A percentile compares a stretch with the other conserved stretches of the same genome.
Evolutionary conservation across 2,113 vertebrate species (phyloP).

Genomic region (Phalacrocorax pelagicus): DNA sequence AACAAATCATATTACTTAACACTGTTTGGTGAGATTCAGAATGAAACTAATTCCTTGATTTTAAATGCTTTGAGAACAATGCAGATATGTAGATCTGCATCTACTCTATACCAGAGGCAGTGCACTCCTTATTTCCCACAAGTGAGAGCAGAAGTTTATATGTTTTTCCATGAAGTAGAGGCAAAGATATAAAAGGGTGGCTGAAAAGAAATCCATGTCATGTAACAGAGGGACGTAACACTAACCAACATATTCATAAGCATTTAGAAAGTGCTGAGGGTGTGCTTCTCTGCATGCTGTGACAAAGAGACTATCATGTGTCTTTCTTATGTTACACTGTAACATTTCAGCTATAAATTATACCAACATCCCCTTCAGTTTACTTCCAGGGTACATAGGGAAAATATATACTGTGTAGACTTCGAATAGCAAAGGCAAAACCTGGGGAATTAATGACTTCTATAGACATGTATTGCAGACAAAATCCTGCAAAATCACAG

Average conservation of each 20-base stretch:
- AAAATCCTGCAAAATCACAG: neutral
- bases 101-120: neutral
- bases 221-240: neutral
- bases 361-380: neutral
- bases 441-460: neutral
- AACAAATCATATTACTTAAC: neutral
- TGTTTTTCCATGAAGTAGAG: neutral
- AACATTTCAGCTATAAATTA: neutral
- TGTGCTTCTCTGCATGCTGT: neutral
- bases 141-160: neutral
- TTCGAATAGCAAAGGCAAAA: neutral
- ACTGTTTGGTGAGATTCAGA: neutral
- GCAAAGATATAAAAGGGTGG: neutral
- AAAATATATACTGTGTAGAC: neutral
- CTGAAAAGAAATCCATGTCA: neutral
- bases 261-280: neutral
- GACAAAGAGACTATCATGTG: neutral
- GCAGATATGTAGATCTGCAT: neutral
- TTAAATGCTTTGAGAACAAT: neutral
- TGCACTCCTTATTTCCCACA: neutral
- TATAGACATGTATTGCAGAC: neutral
- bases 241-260: neutral
- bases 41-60: neutral
- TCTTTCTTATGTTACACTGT: neutral
- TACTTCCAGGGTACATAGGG: neutral